Evolutionary conservation across 2,888 invertebrate genomes (phyloP), one percentile per base, ranked within the genome.

Genomic region (Mesorhabditis belari): DNA sequence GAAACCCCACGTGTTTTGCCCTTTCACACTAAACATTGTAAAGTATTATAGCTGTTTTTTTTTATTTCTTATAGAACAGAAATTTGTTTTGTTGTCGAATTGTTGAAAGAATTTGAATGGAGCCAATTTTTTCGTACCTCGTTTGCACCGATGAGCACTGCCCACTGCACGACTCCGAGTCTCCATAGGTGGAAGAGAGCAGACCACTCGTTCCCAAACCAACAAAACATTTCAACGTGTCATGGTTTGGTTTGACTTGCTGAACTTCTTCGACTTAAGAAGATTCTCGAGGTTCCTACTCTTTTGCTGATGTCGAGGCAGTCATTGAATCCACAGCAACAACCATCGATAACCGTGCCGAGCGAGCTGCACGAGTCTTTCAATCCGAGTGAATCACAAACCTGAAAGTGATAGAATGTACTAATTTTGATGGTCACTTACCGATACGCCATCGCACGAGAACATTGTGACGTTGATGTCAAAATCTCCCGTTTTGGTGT

Each of bases 1-100:
- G 64, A 66, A 70, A 17, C 65, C 63, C 62, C 69, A 65, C 61
- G 62, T 60, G 44, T 59, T 9, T 35, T 35, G 44, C 44, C 44
- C 44, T 9, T 9, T n/a, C 12, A 35, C 44, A 17, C 44, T 35
- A 35, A n/a, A n/a, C n/a, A n/a, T n/a, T n/a, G n/a, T n/a, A n/a
- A n/a, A n/a, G n/a, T n/a, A n/a, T n/a, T n/a, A n/a, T n/a, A n/a
- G n/a, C n/a, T n/a, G n/a, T n/a, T n/a, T n/a, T n/a, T n/a, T n/a
- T n/a, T n/a, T n/a, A n/a, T n/a, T n/a, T n/a, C n/a, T n/a, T n/a
- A n/a, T n/a, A n/a, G n/a, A n/a, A n/a, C 12, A 35, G 12, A 35
- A n/a, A n/a, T n/a, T 35, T 35, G 44, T 35, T 35, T 35, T n/a
- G 44, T 35, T 9, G 44, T 35, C n/a, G 44, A 35, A 35, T 35